A percentile compares a stretch with the other conserved stretches of the same genome.
Evolutionary conservation across 2,888 invertebrate genomes (phyloP).

Genomic region (Deilephila porcellus): DNA sequence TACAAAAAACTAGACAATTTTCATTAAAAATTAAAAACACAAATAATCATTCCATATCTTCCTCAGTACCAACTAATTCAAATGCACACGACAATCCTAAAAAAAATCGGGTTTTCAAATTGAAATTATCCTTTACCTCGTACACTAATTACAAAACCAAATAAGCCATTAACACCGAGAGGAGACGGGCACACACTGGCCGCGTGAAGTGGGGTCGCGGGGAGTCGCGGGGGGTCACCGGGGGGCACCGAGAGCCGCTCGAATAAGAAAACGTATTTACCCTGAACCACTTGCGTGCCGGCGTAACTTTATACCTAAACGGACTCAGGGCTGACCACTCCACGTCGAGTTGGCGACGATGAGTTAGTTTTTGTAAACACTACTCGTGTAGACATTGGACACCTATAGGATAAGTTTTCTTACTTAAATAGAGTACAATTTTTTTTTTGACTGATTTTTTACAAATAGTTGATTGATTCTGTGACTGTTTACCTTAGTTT

Average conservation of each 20-base stretch:
- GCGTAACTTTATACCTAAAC: conserved; percentile 69
- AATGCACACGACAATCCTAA: neutral
- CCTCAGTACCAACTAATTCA: neutral
- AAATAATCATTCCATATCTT: too few species aligned
- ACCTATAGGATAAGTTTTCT: neutral
- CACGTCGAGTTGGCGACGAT: neutral
- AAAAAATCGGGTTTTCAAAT: neutral
- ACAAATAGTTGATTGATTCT: too few species aligned
- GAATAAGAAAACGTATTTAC: conserved; percentile 76
- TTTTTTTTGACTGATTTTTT: too few species aligned
- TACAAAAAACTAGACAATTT: too few species aligned
- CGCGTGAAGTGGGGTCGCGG: conserved; percentile 43
- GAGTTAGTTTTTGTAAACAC: neutral
- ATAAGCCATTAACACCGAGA: conserved; percentile 61
- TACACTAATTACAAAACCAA: conserved; percentile 67
- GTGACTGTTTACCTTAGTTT: too few species aligned
- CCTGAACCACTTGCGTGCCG: conserved; percentile 66
- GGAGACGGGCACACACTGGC: conserved; percentile 49
- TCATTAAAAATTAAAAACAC: neutral
- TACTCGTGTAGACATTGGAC: neutral
- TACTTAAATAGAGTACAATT: too few species aligned
- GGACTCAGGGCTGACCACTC: conserved; percentile 58
- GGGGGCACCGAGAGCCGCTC: conserved; percentile 38
- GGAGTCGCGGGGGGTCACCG: conserved; percentile 33
- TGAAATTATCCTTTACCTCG: conserved; percentile 22